Conservation (phyloP, 2,113 vertebrate species). For the Rafetus swinhoei region DNA sequence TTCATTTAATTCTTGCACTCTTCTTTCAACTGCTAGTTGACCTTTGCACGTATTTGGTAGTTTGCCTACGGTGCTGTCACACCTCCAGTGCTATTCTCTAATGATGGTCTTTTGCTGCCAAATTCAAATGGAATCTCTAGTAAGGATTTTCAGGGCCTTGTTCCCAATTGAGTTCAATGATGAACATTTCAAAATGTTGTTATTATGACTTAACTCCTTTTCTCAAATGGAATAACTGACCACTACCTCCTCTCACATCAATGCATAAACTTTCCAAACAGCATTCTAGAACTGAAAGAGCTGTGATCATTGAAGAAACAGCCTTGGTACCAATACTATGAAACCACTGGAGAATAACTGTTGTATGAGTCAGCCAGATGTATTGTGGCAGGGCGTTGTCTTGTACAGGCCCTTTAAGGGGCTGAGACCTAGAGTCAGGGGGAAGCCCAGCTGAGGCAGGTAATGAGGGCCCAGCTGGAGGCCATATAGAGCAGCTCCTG, state of each 20-base stretch:
- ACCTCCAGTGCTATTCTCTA: constrained; percentile 51
- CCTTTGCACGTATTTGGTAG: constrained; percentile 60
- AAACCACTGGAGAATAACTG: neutral
- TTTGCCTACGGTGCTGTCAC: constrained; percentile 64
- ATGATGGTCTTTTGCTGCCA: constrained; percentile 33
- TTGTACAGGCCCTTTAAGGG: no score
- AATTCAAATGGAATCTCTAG: constrained; percentile 5
- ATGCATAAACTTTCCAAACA: neutral
- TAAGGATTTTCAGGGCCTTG: neutral
- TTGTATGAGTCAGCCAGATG: neutral
- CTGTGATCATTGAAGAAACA: neutral
- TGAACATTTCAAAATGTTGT: rapidly evolving
- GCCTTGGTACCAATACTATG: neutral
- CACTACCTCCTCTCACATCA: neutral
- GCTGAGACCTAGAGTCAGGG: no score
- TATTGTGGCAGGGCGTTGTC: neutral
- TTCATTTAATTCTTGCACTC: constrained; percentile 55
- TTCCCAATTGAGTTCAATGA: neutral
- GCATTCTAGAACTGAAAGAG: neutral
- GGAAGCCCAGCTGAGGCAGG: no score
- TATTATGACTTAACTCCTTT: neutral
- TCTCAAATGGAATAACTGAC: neutral
- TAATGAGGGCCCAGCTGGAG: no score
- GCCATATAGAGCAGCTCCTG: no score
- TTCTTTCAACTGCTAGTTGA: constrained; percentile 38